Evolutionary conservation across 2,888 invertebrate genomes (phyloP), one percentile per base, ranked within the genome.

Genomic region (Epinotia brunnichana): DNA sequence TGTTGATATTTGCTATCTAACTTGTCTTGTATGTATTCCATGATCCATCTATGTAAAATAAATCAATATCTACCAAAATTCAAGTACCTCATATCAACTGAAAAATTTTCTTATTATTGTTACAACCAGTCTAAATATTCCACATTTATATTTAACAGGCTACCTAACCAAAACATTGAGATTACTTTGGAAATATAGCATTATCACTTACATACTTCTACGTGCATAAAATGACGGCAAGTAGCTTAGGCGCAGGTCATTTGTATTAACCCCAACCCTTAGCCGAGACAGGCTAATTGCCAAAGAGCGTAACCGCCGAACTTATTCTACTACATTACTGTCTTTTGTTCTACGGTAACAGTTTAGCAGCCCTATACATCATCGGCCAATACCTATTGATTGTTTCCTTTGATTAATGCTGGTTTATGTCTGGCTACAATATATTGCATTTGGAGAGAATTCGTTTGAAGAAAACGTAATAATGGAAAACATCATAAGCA

Each of bases 371-470:
- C 13, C 76, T 75, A 78, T 86, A 81, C 70, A 81, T 86, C 86
- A 86, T 76, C 75, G 77, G 76, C 76, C 71, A 72, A 75, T 71
- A 75, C 75, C 75, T 78, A 61, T 72, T 75, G 77, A 80, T 80
- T 81, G 78, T 77, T 79, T 64, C 76, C 35, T 53, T 75, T 81
- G 78, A 81, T 81, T 79, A 79, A 83, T 80, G 76, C 70, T 70
- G 76, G 68, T 76, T 70, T 71, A 63, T 57, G 64, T 60, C 29
- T 66, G 21, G 11, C n/a, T 13, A 15, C 17, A 57, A 67, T 19
- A 44, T 59, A 67, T 67, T 57, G 57, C 17, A 3, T 56, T 44
- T 48, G 17, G n/a, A 21, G 19, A 54, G 21, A 56, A 56, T 66
- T n/a, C 24, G 35, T 2, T 19, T 15, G 19, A 41, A 21, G 15